These are phyloP conservation scores for Garrulus glandarius DNA, from an alignment of 2,797 vertebrate genomes.

Conservation along the genomic window DNA sequence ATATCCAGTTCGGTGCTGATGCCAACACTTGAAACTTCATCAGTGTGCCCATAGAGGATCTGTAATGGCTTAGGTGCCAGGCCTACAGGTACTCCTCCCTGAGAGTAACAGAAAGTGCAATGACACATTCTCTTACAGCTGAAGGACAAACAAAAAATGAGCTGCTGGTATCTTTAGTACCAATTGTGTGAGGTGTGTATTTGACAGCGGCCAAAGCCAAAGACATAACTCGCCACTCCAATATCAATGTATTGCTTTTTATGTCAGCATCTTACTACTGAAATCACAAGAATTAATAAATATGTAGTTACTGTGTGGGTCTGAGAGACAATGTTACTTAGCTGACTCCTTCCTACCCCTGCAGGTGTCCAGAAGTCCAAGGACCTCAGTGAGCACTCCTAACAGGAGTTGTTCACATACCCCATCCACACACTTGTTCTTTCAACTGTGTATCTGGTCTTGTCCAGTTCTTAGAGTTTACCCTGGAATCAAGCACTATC, in stretches of 20 bases:
- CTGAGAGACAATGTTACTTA: not conserved
- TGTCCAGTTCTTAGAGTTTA: not conserved
- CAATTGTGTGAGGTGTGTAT: not conserved
- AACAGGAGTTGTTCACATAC: not conserved
- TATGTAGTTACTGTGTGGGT: not conserved
- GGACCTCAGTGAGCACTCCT: not conserved
- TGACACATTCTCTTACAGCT: conserved; percentile 60
- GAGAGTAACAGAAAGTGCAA: conserved; percentile 62
- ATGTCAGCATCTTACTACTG: not conserved
- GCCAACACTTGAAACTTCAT: conserved; percentile 88
- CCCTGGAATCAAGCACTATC: not conserved
- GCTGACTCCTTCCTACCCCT: not conserved
- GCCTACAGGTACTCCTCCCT: conserved; percentile 88
- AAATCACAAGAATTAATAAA: not conserved
- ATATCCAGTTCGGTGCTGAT: conserved; percentile 96
- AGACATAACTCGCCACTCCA: not conserved
- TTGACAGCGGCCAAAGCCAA: not conserved
- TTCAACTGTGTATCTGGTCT: not conserved
- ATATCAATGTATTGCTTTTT: not conserved
- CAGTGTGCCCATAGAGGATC: conserved; percentile 91
- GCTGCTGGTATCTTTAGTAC: conserved; percentile 12
- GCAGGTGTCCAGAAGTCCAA: not conserved
- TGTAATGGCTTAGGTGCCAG: conserved; percentile 89
- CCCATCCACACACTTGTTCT: not conserved
- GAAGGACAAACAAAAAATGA: conserved; percentile 44